Conservation (phyloP, 1,140 invertebrate species). For the Tribolium castaneum region DNA sequence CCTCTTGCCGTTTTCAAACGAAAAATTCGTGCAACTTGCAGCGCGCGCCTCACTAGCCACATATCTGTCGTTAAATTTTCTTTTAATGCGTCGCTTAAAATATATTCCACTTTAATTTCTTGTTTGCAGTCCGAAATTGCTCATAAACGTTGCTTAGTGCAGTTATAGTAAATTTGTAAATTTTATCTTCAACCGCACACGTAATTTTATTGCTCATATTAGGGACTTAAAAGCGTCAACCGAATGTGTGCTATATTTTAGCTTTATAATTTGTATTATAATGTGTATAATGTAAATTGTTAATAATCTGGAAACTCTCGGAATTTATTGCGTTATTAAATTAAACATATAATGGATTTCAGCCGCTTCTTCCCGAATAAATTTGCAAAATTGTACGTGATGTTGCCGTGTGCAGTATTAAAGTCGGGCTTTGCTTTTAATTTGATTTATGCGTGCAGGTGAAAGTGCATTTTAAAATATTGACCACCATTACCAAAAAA, state of each 20-base stretch:
- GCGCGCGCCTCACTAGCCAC: background rate
- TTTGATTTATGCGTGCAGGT: conserved; percentile 5
- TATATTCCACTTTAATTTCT: conserved; percentile 44
- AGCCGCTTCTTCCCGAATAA: conserved; percentile 45
- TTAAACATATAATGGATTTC: conserved; percentile 36
- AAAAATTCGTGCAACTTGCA: background rate
- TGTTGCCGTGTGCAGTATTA: conserved; percentile 24
- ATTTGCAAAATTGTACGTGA: conserved; percentile 43
- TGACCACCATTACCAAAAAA: background rate
- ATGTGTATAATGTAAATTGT: conserved; percentile 51
- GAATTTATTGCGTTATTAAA: conserved; percentile 48
- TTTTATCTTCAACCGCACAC: conserved; percentile 46
- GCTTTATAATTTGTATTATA: conserved; percentile 51
- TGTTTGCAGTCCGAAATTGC: conserved; percentile 43
- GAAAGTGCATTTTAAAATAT: background rate
- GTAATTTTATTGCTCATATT: conserved; percentile 50
- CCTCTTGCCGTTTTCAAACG: conserved; percentile 31
- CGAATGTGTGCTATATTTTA: conserved; percentile 48
- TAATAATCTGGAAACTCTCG: conserved; percentile 48
- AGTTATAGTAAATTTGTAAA: conserved; percentile 49
- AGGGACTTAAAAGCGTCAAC: conserved; percentile 53
- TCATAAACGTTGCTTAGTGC: conserved; percentile 45
- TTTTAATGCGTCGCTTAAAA: conserved; percentile 21
- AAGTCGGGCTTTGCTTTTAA: background rate
- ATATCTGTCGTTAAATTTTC: conserved; percentile 18